phyloP scores from a whole-genome alignment of 1,140 invertebrate genomes.

The Heliothis subflexa region DNA sequence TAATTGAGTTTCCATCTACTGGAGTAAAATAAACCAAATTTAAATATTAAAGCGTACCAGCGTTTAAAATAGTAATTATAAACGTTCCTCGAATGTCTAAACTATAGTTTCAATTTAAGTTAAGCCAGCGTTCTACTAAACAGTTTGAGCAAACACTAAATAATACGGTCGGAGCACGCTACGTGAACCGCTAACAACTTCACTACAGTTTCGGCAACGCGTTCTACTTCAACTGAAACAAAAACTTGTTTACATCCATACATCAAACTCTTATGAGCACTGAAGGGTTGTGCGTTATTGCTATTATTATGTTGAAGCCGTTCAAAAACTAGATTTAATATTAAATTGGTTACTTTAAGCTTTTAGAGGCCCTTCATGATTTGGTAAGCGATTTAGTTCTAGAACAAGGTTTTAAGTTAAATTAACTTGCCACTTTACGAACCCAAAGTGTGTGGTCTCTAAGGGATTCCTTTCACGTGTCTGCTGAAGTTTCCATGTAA shows the following conservation, averaged over 20 bases:
- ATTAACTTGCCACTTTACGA: too few species aligned
- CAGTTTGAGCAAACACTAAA: conserved; percentile 67
- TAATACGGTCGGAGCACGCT: conserved; percentile 69
- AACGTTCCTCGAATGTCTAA: conserved; percentile 38
- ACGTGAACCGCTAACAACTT: conserved; percentile 60
- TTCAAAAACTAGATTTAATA: background rate
- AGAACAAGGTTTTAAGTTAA: too few species aligned
- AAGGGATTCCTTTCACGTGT: too few species aligned
- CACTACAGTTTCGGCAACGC: conserved; percentile 57
- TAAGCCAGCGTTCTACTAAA: conserved; percentile 65
- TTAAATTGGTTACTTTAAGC: background rate
- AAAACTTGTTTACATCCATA: conserved; percentile 36
- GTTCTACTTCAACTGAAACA: conserved; percentile 30
- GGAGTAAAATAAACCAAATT: background rate
- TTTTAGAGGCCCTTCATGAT: too few species aligned
- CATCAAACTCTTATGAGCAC: conserved; percentile 1
- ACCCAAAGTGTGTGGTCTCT: too few species aligned
- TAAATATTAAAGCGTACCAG: background rate
- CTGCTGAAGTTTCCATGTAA: too few species aligned
- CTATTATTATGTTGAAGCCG: background rate
- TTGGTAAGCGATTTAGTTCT: too few species aligned
- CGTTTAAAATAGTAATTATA: conserved; percentile 46
- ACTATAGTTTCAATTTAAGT: conserved; percentile 73
- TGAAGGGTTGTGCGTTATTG: background rate
- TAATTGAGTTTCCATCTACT: background rate